Conservation (phyloP, 2,888 invertebrate genomes). For the Hoplodrina blanda region DNA sequence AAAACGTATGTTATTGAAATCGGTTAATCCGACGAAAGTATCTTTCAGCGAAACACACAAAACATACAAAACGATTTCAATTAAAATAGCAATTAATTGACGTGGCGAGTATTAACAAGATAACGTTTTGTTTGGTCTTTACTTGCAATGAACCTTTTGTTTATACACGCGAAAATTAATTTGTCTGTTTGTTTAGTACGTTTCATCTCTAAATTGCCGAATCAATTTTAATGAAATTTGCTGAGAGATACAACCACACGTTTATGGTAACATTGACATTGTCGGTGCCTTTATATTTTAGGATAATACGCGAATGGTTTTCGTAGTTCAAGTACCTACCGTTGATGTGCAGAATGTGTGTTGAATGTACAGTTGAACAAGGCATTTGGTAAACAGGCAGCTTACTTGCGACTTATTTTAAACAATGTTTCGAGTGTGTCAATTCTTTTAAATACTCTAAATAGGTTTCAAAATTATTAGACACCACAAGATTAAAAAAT, state of each 20-base stretch:
- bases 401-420: no score
- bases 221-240: background rate
- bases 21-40: conserved; percentile 15
- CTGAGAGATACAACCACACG: background rate
- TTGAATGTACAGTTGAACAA: no score
- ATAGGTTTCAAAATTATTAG: no score
- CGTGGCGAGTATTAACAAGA: conserved; percentile 20
- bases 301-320: no score
- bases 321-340: no score
- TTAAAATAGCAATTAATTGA: conserved; percentile 43
- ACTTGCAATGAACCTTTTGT: conserved; percentile 13
- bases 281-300: background rate
- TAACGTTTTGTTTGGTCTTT: conserved; percentile 29
- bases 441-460: no score
- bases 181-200: background rate
- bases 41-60: conserved; percentile 1
- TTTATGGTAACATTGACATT: background rate
- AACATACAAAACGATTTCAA: conserved; percentile 31
- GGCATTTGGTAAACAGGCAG: no score
- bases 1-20: conserved; percentile 28
- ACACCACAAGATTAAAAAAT: no score
- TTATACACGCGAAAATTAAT: background rate
- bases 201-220: background rate
- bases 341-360: no score
- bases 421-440: no score